Evolutionary conservation across 2,113 vertebrate species (phyloP), one percentile per base, ranked within the genome.

Genomic region (Rhegmatorhina hoffmannsi): DNA sequence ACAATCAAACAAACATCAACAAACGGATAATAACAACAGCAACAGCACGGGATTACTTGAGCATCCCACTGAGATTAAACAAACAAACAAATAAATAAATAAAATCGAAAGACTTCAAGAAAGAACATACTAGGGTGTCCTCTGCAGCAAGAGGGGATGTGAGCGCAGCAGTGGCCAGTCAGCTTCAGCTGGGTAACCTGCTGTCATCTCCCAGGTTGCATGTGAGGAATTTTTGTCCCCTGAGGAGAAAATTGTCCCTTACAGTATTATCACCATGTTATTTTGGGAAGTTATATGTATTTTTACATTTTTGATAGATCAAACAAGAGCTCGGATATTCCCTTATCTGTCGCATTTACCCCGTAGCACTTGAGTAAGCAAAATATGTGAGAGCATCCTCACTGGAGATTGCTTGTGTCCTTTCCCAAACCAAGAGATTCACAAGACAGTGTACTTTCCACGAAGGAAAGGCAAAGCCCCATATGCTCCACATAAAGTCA

Each of bases 381-480:
- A 76, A 77, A 0, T 25, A 4, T 60, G 16, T 20, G 76, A 40
- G 31, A 46, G 47, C 68, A 80, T 78, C 56, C 15, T 84, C 72
- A 4, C 26, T 3, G 56, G 34, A 66, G 7, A 5, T 7, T 43
- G 11, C 19, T 33, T 2, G 2, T 17, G 62, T 44, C 19, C 29
- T 50, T 59, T 31, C 24, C 49, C 78, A 62, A 34, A 13, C 8
- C 3, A 3, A 19, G 74, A 1, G 0, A 10, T 13, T 10, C 2
- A 2, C 1, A 10, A n/a, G n/a, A 5, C 43, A 4, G 26, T 2
- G 33, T 3, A 3, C 15, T 34, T n/a, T 31, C 24, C 58, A 12
- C 9, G 12, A 31, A 14, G 13, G 29, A 20, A 17, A 43, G 28
- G 6, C 13, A 7, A 38, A 46, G 20, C 47, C 46, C 24, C 1